These are phyloP conservation scores for Pristionchus pacificus DNA, from an alignment of 1,140 invertebrate genomes.

Conservation along the genomic window DNA sequence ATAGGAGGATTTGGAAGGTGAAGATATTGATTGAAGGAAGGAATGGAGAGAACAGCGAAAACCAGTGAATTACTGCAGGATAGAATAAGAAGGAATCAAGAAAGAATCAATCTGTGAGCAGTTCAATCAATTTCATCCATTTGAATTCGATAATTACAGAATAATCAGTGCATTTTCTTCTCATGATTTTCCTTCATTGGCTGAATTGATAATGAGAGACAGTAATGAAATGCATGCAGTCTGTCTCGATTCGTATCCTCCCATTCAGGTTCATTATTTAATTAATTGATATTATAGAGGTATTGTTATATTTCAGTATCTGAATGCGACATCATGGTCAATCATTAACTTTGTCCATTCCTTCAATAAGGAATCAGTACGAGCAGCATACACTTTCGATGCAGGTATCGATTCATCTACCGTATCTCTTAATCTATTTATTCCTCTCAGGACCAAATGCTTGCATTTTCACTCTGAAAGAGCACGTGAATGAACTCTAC, in stretches of 20 bases:
- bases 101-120: conserved; percentile 67
- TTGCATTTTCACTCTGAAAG: conserved; percentile 45
- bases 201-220: conserved; percentile 89
- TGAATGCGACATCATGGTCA: conserved; percentile 44
- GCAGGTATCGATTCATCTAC: conserved; percentile 22
- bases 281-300: too few relatives aligned
- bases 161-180: conserved; percentile 69
- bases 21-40: conserved; percentile 56
- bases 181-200: conserved; percentile 81
- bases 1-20: neutral
- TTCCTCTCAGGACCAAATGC: conserved; percentile 45
- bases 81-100: neutral
- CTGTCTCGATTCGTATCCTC: conserved; percentile 88
- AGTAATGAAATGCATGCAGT: conserved; percentile 96
- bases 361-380: conserved; percentile 41
- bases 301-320: conserved; percentile 39
- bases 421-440: neutral
- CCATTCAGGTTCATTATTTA: conserved; percentile 58
- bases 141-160: conserved; percentile 17
- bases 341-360: conserved; percentile 44
- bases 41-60: conserved; percentile 78
- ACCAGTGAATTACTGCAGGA: conserved; percentile 78
- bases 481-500: neutral
- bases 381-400: conserved; percentile 52
- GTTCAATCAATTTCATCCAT: conserved; percentile 5